Evolutionary conservation across 2,888 invertebrate genomes (phyloP), one percentile per base, ranked within the genome.

Genomic region (Idaea biselata): DNA sequence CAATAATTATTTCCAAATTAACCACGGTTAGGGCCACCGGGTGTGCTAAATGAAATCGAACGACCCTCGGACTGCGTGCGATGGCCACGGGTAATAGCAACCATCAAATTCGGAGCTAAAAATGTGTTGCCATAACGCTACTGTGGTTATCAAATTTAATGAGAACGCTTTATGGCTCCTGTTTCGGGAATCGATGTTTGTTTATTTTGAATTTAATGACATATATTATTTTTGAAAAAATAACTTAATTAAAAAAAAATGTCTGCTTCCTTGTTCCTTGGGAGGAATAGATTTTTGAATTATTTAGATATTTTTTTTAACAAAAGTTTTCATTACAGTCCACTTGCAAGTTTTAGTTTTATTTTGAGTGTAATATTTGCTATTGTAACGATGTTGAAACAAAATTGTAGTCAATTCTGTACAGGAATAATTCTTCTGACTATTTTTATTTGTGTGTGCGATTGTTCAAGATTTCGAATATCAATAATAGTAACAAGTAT

Each of bases 1-100:
- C 79, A 85, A 84, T 89, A 89, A 91, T 91, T 89, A 90, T 89
- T 87, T 87, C 84, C 78, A 84, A 89, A 90, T 91, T 89, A 91
- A 87, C 85, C 84, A 78, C 68, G 69, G 80, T 73, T 74, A 76
- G 81, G 84, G 82, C 84, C 83, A 76, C 83, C 83, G 86, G 87
- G 79, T 88, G 89, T 73, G 87, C 82, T 84, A 86, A 89, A 91
- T 91, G 88, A 88, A 91, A 91, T 89, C 82, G 84, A 87, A 88
- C 79, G 75, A 75, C 79, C 77, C 77, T 56, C 75, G 89, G 89
- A 84, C 87, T 82, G 69, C 79, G 82, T 82, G 69, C 79, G 82
- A 85, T 82, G 77, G 82, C 78, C 73, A 76, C 81, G 80, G 81
- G 80, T 88, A 89, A 89, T 86, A 85, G 79, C 79, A 8, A 77